Conservation (phyloP, 1,140 invertebrate species). For the Metopolophium dirhodum region DNA sequence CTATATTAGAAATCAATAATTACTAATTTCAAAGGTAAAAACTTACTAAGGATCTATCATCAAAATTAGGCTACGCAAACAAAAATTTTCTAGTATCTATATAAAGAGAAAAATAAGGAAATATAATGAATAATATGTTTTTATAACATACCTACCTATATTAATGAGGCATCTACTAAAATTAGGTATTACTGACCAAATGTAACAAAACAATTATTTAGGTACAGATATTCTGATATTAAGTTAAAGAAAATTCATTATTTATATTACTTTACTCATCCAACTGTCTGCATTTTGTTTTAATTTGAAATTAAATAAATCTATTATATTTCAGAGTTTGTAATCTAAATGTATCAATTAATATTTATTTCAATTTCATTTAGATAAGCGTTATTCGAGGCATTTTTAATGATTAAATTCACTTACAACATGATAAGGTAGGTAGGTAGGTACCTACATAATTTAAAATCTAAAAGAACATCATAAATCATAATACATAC, state of each 20-base stretch:
- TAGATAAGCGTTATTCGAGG: not conserved
- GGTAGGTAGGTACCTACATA: not conserved
- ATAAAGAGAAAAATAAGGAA: no score
- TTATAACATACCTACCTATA: no score
- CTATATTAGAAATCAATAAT: not conserved
- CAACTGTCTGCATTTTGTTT: not conserved
- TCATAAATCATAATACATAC: not conserved
- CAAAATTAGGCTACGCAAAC: not conserved
- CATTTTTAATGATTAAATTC: not conserved
- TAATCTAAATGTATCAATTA: no score
- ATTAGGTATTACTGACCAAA: not conserved
- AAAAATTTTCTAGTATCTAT: not conserved
- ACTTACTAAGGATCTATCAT: not conserved
- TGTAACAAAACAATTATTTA: not conserved
- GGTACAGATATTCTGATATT: not conserved
- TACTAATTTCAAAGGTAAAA: not conserved
- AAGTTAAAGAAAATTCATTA: not conserved
- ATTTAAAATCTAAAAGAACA: not conserved
- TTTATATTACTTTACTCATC: not conserved
- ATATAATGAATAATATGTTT: no score
- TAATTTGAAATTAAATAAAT: not conserved
- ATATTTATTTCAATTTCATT: not conserved
- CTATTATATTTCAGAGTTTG: not conserved
- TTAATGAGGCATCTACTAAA: not conserved
- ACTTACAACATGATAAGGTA: not conserved